phyloP scores from a whole-genome alignment of 1,140 invertebrate genomes.

The Lanistes nyassanus region DNA sequence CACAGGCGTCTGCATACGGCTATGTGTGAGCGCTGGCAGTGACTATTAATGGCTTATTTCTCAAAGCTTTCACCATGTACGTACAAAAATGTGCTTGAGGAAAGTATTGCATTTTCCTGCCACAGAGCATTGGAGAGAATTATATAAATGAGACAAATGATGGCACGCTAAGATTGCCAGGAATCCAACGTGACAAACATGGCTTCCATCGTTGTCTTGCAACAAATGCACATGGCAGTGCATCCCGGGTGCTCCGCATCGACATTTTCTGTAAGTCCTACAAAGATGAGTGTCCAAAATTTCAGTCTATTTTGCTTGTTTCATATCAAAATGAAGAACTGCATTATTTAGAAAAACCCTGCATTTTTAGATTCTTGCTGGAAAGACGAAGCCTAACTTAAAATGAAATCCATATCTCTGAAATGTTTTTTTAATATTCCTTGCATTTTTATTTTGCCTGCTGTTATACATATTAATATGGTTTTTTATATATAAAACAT shows the following conservation, averaged over 20 bases:
- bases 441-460: not conserved
- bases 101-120: no score
- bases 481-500: not conserved
- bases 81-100: no score
- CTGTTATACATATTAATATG: not conserved
- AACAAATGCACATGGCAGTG: not conserved
- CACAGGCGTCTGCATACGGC: no score
- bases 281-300: not conserved
- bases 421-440: not conserved
- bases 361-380: no score
- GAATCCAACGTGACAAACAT: conserved; percentile 3
- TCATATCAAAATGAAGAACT: no score
- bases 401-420: not conserved
- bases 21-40: no score
- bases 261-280: not conserved
- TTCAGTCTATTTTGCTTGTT: not conserved
- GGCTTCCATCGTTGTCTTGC: not conserved
- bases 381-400: not conserved
- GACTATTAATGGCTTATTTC: no score
- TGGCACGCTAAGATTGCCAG: not conserved
- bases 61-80: no score
- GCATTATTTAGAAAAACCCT: no score
- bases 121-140: not conserved
- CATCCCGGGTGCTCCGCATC: not conserved
- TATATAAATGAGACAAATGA: not conserved